Evolutionary conservation across 2,113 vertebrate species (phyloP).

Genomic region (Laticauda laticaudata): DNA sequence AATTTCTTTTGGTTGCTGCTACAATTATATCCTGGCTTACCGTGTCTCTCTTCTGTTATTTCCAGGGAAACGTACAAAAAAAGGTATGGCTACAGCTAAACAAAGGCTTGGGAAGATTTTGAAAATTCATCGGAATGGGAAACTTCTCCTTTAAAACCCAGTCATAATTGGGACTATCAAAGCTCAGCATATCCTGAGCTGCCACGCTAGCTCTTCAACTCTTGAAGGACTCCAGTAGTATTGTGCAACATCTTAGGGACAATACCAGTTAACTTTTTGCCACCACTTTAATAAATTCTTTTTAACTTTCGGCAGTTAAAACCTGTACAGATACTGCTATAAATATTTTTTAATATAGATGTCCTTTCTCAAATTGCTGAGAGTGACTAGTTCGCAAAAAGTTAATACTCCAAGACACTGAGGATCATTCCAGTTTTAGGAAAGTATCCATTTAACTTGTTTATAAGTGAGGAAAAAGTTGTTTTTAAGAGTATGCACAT

Average conservation of each 20-base stretch:
- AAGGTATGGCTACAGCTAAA: constrained; percentile 99
- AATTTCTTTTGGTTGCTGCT: background rate
- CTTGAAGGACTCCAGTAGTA: constrained; percentile 62
- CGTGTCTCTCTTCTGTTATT: constrained; percentile 28
- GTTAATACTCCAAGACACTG: constrained; percentile 64
- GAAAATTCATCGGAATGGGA: constrained; percentile 98
- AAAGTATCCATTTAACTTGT: constrained; percentile 77
- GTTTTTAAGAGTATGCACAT: constrained; percentile 42
- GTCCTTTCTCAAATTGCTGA: constrained; percentile 78
- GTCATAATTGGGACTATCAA: constrained; percentile 68
- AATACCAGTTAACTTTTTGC: constrained; percentile 77
- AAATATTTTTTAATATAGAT: constrained; percentile 91
- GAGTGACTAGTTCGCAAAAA: constrained; percentile 72
- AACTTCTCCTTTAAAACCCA: constrained; percentile 90
- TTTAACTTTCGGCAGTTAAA: constrained; percentile 90
- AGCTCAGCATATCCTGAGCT: constrained; percentile 71
- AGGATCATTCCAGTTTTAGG: constrained; percentile 78
- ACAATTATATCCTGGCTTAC: background rate
- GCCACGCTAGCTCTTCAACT: constrained; percentile 61
- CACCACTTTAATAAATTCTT: constrained; percentile 76
- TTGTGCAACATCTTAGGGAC: constrained; percentile 68
- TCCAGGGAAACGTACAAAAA: constrained; percentile 96
- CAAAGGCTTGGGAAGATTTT: constrained; percentile 99
- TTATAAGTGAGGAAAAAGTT: constrained; percentile 46
- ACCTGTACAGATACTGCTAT: constrained; percentile 84